Percentiles rank a stretch among this genome's conserved stretches.
These are phyloP conservation scores for Phyllotis vaccarum DNA, from an alignment of 2,797 vertebrate genomes.

Conservation along the genomic window DNA sequence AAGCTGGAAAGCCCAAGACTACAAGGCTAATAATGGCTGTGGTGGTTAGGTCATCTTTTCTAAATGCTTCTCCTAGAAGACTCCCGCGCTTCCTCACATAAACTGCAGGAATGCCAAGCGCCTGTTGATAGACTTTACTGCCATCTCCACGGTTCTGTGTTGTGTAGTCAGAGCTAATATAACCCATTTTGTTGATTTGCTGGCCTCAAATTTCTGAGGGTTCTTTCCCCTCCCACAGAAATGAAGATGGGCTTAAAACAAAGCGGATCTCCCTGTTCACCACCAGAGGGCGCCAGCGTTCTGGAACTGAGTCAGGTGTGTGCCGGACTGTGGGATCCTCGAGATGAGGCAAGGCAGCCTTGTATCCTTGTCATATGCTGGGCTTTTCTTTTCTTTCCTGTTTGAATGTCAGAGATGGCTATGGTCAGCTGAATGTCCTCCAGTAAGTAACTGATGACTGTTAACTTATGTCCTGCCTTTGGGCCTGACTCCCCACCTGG, in stretches of 20 bases:
- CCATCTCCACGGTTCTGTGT: neutral
- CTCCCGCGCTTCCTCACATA: rapidly evolving
- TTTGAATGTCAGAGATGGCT: neutral
- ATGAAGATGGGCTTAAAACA: slow-evolving; percentile 91
- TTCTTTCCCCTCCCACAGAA: slow-evolving; percentile 83
- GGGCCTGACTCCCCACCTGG: neutral
- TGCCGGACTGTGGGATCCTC: rapidly evolving
- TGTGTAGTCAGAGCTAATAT: neutral
- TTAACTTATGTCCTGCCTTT: neutral
- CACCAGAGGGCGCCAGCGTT: slow-evolving; percentile 92
- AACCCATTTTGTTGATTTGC: neutral
- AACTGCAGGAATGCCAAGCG: neutral
- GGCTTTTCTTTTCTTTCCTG: neutral
- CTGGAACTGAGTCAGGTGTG: slow-evolving; percentile 93
- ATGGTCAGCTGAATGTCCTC: neutral
- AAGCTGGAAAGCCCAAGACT: neutral
- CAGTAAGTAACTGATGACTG: neutral
- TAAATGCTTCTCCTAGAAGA: neutral
- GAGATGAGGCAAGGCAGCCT: rapidly evolving
- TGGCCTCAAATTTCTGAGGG: neutral
- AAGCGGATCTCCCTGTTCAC: slow-evolving; percentile 93
- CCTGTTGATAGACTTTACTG: neutral
- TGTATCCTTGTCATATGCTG: neutral
- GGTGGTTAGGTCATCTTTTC: neutral
- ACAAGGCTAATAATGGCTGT: rapidly evolving